Evolutionary conservation across 2,113 vertebrate species (phyloP).

Genomic region (Etheostoma spectabile): DNA sequence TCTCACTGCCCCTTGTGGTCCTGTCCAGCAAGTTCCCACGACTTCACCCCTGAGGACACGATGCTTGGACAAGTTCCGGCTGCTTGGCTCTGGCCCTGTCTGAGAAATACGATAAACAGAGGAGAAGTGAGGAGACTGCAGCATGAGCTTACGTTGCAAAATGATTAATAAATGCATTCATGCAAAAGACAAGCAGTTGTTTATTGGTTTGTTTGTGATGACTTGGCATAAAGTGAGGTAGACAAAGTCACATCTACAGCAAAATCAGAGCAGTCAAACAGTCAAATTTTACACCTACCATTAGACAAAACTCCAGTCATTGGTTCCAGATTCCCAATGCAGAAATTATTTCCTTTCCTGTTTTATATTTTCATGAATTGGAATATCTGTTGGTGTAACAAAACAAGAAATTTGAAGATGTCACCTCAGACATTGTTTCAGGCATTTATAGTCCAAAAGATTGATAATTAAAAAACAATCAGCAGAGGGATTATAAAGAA

Average conservation of each 20-base stretch:
- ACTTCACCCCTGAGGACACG: constrained; percentile 81
- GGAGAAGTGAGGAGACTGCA: background rate
- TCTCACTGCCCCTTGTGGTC: constrained; percentile 73
- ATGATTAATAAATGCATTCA: constrained; percentile 6
- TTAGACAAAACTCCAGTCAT: too few species aligned
- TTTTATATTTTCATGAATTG: background rate
- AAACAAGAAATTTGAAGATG: background rate
- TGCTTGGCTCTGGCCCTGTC: constrained; percentile 69
- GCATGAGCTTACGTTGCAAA: background rate
- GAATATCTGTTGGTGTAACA: background rate
- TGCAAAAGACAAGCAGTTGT: background rate
- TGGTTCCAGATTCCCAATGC: background rate
- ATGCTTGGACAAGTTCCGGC: constrained; percentile 81
- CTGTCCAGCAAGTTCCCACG: constrained; percentile 66
- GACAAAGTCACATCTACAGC: background rate
- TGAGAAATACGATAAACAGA: constrained; percentile 79
- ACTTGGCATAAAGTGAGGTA: background rate
- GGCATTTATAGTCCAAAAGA: background rate
- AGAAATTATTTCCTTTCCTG: background rate
- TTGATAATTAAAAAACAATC: background rate
- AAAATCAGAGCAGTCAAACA: background rate
- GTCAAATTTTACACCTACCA: background rate
- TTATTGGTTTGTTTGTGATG: background rate
- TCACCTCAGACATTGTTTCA: background rate
- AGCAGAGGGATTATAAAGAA: background rate